Percentiles rank a stretch among this genome's conserved stretches.
Evolutionary conservation across 2,888 invertebrate species (phyloP).

Genomic region (Iphiclides podalirius): DNA sequence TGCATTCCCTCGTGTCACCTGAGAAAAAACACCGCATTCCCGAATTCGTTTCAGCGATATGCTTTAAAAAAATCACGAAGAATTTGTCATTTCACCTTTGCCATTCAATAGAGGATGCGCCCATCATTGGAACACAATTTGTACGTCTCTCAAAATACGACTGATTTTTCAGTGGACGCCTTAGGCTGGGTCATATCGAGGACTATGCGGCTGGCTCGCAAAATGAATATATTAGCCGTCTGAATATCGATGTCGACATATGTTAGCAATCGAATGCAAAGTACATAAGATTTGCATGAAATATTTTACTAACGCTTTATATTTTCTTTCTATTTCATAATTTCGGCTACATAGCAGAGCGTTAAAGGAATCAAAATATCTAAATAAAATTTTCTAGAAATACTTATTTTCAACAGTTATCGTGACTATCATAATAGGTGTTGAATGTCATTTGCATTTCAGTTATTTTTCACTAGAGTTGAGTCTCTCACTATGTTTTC

Average conservation of each 20-base stretch:
- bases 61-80: conserved; percentile 15
- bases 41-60: no score
- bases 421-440: no score
- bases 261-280: conserved; percentile 16
- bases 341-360: no score
- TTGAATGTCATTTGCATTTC: no score
- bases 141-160: background rate
- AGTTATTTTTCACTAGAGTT: no score
- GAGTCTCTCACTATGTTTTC: no score
- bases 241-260: conserved; percentile 19
- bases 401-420: no score
- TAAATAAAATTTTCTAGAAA: no score
- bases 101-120: conserved; percentile 2
- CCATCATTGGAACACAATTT: background rate
- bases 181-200: background rate
- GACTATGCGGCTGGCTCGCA: conserved; percentile 5
- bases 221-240: conserved; percentile 27
- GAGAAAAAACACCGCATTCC: no score
- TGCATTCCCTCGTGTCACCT: no score
- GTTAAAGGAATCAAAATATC: no score
- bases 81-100: conserved; percentile 18
- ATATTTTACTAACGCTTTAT: conserved; percentile 2
- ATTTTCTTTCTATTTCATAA: no score
- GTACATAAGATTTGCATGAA: conserved; percentile 5
- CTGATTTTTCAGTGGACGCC: background rate